Evolutionary conservation across 1,140 invertebrate species (phyloP).

Genomic region (Drosophila lacteicornis): DNA sequence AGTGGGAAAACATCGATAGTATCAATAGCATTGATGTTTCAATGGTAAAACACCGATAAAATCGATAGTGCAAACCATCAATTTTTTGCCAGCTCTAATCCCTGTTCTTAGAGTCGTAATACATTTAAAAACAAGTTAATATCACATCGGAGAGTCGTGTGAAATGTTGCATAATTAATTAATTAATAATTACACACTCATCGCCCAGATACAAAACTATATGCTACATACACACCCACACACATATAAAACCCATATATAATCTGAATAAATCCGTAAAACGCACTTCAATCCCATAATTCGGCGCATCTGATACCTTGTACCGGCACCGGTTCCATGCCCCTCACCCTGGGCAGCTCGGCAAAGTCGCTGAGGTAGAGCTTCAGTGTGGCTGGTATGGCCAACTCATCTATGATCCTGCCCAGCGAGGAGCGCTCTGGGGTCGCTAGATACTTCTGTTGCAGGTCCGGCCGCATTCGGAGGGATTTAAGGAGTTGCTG

Average conservation of each 20-base stretch:
- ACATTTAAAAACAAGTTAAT: slow-evolving; percentile 38
- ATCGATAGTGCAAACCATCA: no score
- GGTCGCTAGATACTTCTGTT: slow-evolving; percentile 56
- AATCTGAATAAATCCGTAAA: slow-evolving; percentile 65
- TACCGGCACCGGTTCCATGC: not conserved
- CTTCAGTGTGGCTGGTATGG: slow-evolving; percentile 64
- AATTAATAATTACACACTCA: slow-evolving; percentile 30
- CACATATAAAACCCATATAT: slow-evolving; percentile 45
- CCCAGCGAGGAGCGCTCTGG: slow-evolving; percentile 61
- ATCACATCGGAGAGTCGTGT: slow-evolving; percentile 46
- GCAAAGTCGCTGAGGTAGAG: slow-evolving; percentile 67
- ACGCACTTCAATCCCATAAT: slow-evolving; percentile 55
- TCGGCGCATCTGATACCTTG: slow-evolving; percentile 32
- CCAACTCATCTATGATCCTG: slow-evolving; percentile 62
- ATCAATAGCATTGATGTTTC: no score
- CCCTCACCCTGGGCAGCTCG: slow-evolving; percentile 57
- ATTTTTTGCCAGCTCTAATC: no score
- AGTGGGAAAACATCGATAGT: no score
- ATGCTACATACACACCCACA: slow-evolving; percentile 45
- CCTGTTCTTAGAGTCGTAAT: slow-evolving; percentile 17
- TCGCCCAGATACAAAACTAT: slow-evolving; percentile 50
- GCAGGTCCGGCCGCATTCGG: slow-evolving; percentile 32
- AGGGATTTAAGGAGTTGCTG: slow-evolving; percentile 45
- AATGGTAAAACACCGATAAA: no score
- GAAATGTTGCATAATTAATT: slow-evolving; percentile 16